These are phyloP conservation scores for Phaethornis superciliosus DNA, from an alignment of 2,113 vertebrate species.

Conservation along the genomic window DNA sequence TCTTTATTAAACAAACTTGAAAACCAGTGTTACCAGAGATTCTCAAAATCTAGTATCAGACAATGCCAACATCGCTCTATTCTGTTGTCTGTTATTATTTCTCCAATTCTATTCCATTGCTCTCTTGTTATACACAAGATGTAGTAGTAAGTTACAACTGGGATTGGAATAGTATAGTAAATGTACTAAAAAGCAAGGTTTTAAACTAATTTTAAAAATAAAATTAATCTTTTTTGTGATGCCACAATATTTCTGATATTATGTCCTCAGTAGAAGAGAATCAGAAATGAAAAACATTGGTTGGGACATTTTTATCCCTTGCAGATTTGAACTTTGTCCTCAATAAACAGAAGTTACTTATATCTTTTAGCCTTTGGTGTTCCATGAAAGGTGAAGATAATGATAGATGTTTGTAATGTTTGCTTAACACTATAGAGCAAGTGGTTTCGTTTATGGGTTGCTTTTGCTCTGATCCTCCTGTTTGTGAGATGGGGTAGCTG, in stretches of 20 bases:
- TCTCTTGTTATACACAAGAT: not conserved
- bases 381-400: not conserved
- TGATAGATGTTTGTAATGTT: not conserved
- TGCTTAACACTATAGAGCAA: not conserved
- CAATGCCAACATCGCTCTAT: not conserved
- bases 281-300: not conserved
- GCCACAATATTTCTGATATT: not conserved
- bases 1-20: not conserved
- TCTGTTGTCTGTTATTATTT: not conserved
- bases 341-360: not conserved
- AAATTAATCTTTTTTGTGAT: not conserved
- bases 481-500: not conserved
- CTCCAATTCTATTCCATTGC: not conserved
- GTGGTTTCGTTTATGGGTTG: not conserved
- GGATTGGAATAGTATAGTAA: not conserved
- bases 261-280: rapidly evolving
- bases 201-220: not conserved
- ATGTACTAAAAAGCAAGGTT: not conserved
- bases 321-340: not conserved
- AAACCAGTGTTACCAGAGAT: rapidly evolving
- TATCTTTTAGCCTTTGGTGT: not conserved
- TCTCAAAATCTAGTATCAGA: not conserved
- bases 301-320: not conserved
- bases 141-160: not conserved
- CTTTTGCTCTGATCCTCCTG: not conserved